A percentile compares a stretch with the other conserved stretches of the same genome.
phyloP scores from a whole-genome alignment of 2,797 vertebrate genomes.

The Cynodonichthys magdalenae region DNA sequence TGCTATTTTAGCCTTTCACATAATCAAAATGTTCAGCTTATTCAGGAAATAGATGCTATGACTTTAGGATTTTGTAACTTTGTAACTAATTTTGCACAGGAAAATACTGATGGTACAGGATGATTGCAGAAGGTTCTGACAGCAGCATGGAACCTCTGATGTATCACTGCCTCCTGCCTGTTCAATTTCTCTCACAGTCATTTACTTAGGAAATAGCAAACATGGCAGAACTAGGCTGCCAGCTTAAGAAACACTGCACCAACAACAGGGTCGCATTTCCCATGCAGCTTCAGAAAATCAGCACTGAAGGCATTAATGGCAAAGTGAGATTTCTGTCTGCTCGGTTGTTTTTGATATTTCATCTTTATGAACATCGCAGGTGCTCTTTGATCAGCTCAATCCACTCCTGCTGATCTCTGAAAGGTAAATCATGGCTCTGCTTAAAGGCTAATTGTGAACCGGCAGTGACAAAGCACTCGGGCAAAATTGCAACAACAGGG shows the following conservation, averaged over 20 bases:
- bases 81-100: not conserved
- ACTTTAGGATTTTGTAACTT: not conserved
- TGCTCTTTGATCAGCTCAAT: not conserved
- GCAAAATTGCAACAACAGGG: slow-evolving; percentile 23
- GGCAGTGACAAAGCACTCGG: slow-evolving; percentile 16
- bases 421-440: slow-evolving; percentile 20
- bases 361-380: not conserved
- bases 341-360: slow-evolving; percentile 17
- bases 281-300: slow-evolving; percentile 19
- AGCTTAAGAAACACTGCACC: slow-evolving; percentile 35
- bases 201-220: slow-evolving; percentile 44
- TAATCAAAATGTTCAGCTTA: not conserved
- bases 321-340: not conserved
- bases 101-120: not conserved
- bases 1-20: no score
- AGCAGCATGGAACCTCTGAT: slow-evolving; percentile 44
- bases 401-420: slow-evolving; percentile 5
- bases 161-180: slow-evolving; percentile 42
- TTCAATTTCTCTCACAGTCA: slow-evolving; percentile 27
- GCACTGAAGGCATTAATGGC: slow-evolving; percentile 13
- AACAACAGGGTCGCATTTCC: slow-evolving; percentile 22
- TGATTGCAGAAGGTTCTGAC: not conserved
- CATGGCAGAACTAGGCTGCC: slow-evolving; percentile 57
- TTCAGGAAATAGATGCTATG: accelerated
- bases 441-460: slow-evolving; percentile 41